Base-by-base conservation (phyloP, 2,113 vertebrate genomes). In the Archilochus colubris region DNA sequence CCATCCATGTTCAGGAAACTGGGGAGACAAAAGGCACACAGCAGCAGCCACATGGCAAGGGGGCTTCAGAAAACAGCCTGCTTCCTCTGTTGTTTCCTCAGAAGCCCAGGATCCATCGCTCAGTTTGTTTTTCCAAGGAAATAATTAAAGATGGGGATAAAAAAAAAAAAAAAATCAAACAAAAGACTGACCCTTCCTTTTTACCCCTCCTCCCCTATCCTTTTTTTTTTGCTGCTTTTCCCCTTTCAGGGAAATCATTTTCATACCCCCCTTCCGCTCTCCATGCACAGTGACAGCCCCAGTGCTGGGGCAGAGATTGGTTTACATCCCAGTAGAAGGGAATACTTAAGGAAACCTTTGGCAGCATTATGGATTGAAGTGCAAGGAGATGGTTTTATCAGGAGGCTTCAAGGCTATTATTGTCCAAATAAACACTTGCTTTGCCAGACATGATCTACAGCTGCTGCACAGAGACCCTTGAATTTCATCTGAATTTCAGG, bases 121-220 rank as follows among this genome's bases (percentile, higher is more conserved):
- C 50, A 25, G 43, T 88, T 91, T 98, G 97, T 98, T 98, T 98
- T 98, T 92, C 96, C 96, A 97, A 95, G 97, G 98, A 98, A 98
- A 98, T 98, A 94, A 98, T 99, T 98, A 98, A 97, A 98, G 96
- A 95, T 82, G 91, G 84, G 94, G 85, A 96, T 93, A 66, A 93
- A 91, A 88, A 70, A 86, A 88, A 62, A 88, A 70, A 86, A 88
- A 62, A 88, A 70, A 85, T 84, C 59, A 70, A 96, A 94, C 90
- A 95, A 96, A 97, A 96, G 91, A 36, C 14, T 80, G 75, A 86
- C 79, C 93, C 93, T 72, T 86, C 66, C 31, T 12, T n/a, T 20
- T 38, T 55, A 24, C 14, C 30, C 0, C 5, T 15, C 1, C 30
- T 12, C 10, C 1, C 2, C 5, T 44, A 10, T 28, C 25, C 6